Evolutionary conservation across 2,888 invertebrate genomes (phyloP), one percentile per base, ranked within the genome.

Genomic region (Pachliopta kotzebuea): DNA sequence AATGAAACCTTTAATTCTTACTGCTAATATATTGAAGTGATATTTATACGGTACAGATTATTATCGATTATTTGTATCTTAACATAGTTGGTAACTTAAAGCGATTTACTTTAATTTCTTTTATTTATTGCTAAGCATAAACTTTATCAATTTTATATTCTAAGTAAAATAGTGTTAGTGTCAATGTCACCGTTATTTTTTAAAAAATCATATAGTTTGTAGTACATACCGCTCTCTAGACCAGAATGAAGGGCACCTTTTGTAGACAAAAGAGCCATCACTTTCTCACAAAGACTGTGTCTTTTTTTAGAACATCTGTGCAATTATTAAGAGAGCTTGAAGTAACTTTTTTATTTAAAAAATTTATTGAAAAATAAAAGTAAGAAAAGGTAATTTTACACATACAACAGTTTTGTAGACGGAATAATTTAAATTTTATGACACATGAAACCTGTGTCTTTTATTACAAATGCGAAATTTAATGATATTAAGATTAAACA

Each of bases 1-100:
- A 69, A 67, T 63, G 62, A 65, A 64, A 60, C 42, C 20, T 37
- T 37, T 60, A 60, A 60, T 45, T 45, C 4, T 60, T 53, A 60
- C 60, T 14, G 49, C 20, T 49, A 24, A 58, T 45, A 58, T 53
- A 18, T 60, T 60, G 42, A 8, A 11, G 11, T 42, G 18, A 14
- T 14, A 18, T 42, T n/a, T n/a, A 45, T 54, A 24, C 23, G 8
- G 3, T 42, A 18, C 4, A 4, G 18, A 42, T 42, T 42, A 18
- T 31, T 37, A n/a, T n/a, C n/a, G n/a, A n/a, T n/a, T n/a, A n/a
- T n/a, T n/a, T n/a, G n/a, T n/a, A n/a, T n/a, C n/a, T n/a, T n/a
- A n/a, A n/a, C n/a, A n/a, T n/a, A n/a, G 6, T 14, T 11, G 14
- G 37, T 37, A 14, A 37, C 37, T 14, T 37, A 11, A 14, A 37